These are phyloP conservation scores for Callipepla squamata DNA, from an alignment of 2,113 vertebrate genomes.

Conservation along the genomic window DNA sequence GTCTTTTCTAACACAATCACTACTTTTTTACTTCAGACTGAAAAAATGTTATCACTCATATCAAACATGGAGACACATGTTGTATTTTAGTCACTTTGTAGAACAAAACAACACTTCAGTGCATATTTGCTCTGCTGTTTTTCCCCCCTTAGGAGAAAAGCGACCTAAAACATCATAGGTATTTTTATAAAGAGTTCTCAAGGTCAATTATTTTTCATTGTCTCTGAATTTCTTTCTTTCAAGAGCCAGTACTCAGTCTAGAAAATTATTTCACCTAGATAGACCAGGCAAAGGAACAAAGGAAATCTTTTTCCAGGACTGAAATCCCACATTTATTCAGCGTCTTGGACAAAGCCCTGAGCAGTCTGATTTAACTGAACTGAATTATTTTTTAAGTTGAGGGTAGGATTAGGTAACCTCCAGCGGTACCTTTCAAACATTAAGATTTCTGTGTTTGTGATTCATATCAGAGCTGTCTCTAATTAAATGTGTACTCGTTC, in stretches of 20 bases:
- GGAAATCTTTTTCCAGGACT: neutral
- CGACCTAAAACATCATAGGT: neutral
- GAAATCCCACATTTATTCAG: neutral
- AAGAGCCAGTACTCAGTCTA: neutral
- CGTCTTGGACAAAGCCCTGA: neutral
- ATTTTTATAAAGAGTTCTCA: slow-evolving; percentile 3
- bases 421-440: neutral
- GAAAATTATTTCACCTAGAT: neutral
- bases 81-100: slow-evolving; percentile 1
- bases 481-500: neutral
- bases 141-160: neutral
- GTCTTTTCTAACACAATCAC: neutral
- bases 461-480: neutral
- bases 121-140: neutral
- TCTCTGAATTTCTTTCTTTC: neutral
- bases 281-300: neutral
- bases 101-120: neutral
- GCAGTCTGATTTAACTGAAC: neutral
- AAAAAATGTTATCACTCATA: neutral
- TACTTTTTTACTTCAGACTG: neutral
- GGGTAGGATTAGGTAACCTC: neutral
- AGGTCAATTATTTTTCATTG: neutral
- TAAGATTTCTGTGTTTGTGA: neutral
- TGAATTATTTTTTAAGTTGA: neutral
- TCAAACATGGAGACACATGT: neutral